Base-by-base conservation (phyloP, 2,113 vertebrate species). In the Anhinga rufa region DNA sequence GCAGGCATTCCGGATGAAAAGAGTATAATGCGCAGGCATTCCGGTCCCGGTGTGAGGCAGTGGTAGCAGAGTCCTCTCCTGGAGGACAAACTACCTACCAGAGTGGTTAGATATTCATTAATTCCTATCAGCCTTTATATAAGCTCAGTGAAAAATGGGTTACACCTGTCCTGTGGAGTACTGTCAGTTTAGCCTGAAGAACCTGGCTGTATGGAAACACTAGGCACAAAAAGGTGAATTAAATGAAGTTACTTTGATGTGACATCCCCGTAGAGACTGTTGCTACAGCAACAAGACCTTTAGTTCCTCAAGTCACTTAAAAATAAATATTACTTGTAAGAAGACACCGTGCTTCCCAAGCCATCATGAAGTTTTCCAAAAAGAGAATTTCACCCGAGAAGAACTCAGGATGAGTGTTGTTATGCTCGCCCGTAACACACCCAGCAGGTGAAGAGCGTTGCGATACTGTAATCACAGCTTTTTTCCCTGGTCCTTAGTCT, bases 261-360 rank as follows among this genome's bases (percentile, higher is more conserved):
- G 88, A 95, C 90, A 88, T 85, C 66, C 93, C 87, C 87, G 86
- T 51, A 94, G 92, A 80, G 60, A 86, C 46, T n/a, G 94, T 58
- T 80, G 71, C 89, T 92, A 75, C 66, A 93, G 92, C 87, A 95
- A 93, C 84, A 38, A 82, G 86, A 76, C 92, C 89, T 96, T 81
- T 20, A 83, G 38, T 12, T 82, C 64, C 72, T 81, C 52, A 16
- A 90, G 72, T 85, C 61, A 66, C 60, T 55, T 74, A 17, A 52
- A 93, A 93, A 93, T 70, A 90, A 92, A 89, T 69, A 79, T 79
- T 13, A 17, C 8, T 31, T 69, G 46, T 24, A 46, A 82, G 89
- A 91, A 55, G 40, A 65, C 48, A 24, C 81, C 81, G 81, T 40
- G 32, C 48, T 77, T 55, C 38, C 31, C 17, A n/a, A 64, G 21